Base-by-base conservation (phyloP, 2,797 vertebrate species). In the Schizothorax lantsangensis region DNA sequence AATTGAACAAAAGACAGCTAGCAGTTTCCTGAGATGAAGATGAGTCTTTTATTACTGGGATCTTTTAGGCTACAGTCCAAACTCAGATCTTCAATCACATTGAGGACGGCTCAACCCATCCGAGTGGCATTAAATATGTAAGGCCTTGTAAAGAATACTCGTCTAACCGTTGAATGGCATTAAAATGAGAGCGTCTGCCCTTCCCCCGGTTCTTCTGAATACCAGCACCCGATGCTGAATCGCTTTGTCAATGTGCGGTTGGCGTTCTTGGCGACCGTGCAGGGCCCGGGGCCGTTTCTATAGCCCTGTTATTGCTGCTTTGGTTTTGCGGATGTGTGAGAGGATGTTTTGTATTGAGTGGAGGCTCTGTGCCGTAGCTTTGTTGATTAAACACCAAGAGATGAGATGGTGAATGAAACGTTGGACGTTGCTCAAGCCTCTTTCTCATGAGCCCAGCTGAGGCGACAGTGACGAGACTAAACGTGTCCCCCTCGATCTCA, bases 111-210 rank as follows among this genome's bases (percentile, higher is more conserved):
- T 73, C 33, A 72, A 9, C 43, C 57, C 82, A 72, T 66, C 86
- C 10, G 45, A 84, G 69, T 36, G 21, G 10, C 84, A 88, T 89
- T 89, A 89, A 86, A 86, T 81, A 88, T 88, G 86, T 66, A 89
- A 64, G 77, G 59, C 68, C 59, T 59, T 88, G 86, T 88, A 89
- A 89, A 89, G 68, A 86, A 88, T 75, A 40, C 84, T 80, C n/a
- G 30, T 79, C 68, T 81, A 26, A 43, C 71, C 5, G 6, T 69
- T 84, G 77, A 87, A 86, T 84, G 72, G 40, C 64, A 30, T 84
- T 77, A 81, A 62, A 69, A 80, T 36, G 71, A 81, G 78, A 49
- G 62, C 21, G 38, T 69, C 23, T 26, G 26, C 68, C 73, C 43
- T 62, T 49, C 81, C 52, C 21, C 59, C 33, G 47, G 47, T 75